Conservation (phyloP, 2,797 vertebrate species). For the Paramormyrops hopkinsi region DNA sequence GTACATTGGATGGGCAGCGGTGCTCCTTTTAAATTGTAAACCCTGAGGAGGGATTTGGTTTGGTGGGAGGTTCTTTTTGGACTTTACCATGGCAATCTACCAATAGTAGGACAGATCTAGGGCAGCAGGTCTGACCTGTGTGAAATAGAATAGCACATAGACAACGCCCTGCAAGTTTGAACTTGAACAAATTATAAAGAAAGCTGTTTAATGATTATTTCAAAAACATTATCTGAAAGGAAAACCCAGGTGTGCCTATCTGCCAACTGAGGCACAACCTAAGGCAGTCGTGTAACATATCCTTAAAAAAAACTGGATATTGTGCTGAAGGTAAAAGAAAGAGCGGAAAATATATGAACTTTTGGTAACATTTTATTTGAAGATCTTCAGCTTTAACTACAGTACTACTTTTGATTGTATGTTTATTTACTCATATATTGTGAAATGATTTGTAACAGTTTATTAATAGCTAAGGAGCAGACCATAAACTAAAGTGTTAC, state of each 20-base stretch:
- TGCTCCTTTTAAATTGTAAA: constrained; percentile 9
- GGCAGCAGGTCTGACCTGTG: constrained; percentile 3
- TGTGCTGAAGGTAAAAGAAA: not conserved
- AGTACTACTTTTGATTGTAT: not conserved
- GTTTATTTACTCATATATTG: not conserved
- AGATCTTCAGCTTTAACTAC: not conserved
- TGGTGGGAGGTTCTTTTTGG: not conserved
- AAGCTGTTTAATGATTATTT: not conserved
- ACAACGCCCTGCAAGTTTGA: constrained; percentile 6
- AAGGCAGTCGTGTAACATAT: not conserved
- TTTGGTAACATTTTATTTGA: not conserved
- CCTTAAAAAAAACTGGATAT: not conserved
- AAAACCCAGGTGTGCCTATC: not conserved
- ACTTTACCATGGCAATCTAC: not conserved
- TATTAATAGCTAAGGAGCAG: not conserved
- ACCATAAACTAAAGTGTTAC: not conserved
- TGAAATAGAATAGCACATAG: not conserved
- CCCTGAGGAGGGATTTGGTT: not conserved
- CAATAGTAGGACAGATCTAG: not conserved
- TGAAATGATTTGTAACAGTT: not conserved
- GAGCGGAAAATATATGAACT: not conserved
- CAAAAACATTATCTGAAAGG: constrained; percentile 10
- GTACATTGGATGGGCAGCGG: not conserved
- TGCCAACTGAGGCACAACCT: not conserved
- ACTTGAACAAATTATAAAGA: constrained; percentile 6